Base-by-base conservation (phyloP, 2,888 invertebrate genomes). In the Platypus cylindrus region DNA sequence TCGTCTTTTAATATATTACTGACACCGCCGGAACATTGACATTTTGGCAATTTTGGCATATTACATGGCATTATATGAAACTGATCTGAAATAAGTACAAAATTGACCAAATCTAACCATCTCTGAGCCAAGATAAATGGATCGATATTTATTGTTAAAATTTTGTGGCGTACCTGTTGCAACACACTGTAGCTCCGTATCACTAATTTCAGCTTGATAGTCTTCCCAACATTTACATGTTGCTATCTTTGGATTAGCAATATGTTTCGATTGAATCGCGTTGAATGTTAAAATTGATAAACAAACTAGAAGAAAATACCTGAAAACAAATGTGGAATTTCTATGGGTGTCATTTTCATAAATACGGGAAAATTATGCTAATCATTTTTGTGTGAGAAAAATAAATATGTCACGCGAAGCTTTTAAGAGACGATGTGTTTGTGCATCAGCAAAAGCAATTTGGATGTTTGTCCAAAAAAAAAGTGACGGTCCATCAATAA, bases 51-150 rank as follows among this genome's bases (percentile, higher is more conserved):
- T 36, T 47, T 48, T n/a, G 49, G 45, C 47, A 53, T 48, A 38
- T 56, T 55, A 40, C 55, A 56, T 23, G 55, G 53, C 55, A 54
- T 54, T 27, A 52, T 52, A 39, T 54, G 54, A 23, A 51, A 52
- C 31, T 51, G 43, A 34, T 48, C 45, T 43, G 26, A 11, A 30
- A 37, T 24, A 17, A 34, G 30, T 28, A 30, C 15, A 30, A 20
- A 20, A 9, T 7, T 20, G 20, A 20, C 9, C 5, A 7, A 20
- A 20, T 20, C 5, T 20, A 7, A 5, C 20, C 20, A 20, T 20
- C 9, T 7, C 20, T 5, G 7, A 20, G 9, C 5, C 9, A 7
- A 20, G 9, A 20, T 7, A 7, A 20, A 20, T 20, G 20, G 5
- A 7, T 20, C 20, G 7, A 20, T 20, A 20, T 7, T 7, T 20